These are phyloP conservation scores for Anolis sagrei DNA, from an alignment of 2,113 vertebrate genomes.

Conservation along the genomic window DNA sequence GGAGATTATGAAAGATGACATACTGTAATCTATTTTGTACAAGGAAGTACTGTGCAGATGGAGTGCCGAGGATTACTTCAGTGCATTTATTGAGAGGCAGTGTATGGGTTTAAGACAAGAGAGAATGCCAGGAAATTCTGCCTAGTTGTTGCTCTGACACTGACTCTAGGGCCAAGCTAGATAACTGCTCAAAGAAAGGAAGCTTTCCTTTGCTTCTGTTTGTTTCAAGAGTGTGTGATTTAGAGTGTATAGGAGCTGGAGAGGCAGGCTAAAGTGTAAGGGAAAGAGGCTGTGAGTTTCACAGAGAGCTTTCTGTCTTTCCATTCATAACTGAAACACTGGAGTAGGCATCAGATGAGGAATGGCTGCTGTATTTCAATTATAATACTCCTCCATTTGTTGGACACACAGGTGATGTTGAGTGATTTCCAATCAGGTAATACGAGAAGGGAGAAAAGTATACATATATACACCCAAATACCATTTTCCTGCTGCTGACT, in stretches of 20 bases:
- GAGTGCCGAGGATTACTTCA: background rate
- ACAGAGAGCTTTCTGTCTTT: background rate
- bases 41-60: background rate
- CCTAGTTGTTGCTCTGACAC: constrained; percentile 31
- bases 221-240: background rate
- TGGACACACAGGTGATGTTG: background rate
- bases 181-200: background rate
- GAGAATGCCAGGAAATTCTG: constrained; percentile 14
- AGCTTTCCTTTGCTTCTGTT: too few relatives aligned
- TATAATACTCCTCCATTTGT: background rate
- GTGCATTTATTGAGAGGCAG: constrained; percentile 30
- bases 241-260: background rate
- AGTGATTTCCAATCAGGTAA: background rate
- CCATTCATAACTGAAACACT: background rate
- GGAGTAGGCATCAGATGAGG: background rate
- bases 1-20: constrained; percentile 48
- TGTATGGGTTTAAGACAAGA: background rate
- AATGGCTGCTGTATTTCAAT: background rate
- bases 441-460: too few relatives aligned
- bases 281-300: background rate
- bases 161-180: background rate
- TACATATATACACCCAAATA: background rate
- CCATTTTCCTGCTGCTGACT: fast-evolving
- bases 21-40: constrained; percentile 41
- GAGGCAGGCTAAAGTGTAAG: background rate